These are phyloP conservation scores for Cremastobaeus sp. DNA, from an alignment of 2,888 invertebrate genomes.

Conservation along the genomic window DNA sequence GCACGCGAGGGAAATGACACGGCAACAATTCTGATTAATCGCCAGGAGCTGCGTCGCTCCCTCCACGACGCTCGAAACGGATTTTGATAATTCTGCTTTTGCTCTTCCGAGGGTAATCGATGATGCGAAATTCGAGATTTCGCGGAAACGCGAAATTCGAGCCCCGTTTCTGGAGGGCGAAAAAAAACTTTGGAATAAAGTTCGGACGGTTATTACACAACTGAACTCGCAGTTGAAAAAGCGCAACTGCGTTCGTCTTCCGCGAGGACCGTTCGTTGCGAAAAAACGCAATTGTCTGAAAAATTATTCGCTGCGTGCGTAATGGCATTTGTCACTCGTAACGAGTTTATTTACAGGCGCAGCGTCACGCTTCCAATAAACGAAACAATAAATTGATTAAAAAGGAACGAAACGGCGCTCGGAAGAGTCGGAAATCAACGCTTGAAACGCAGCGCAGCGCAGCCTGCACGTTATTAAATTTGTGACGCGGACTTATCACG, in stretches of 20 bases:
- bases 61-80: background rate
- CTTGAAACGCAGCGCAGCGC: conserved; percentile 14
- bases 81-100: too few species aligned
- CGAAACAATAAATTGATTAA: conserved; percentile 40
- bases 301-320: too few species aligned
- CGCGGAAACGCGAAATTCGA: too few species aligned
- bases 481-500: conserved; percentile 29
- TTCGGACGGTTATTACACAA: too few species aligned
- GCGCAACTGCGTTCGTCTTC: too few species aligned
- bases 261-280: too few species aligned
- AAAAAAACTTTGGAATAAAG: too few species aligned
- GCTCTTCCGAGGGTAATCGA: too few species aligned
- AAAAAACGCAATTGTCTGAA: background rate
- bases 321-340: conserved; percentile 17
- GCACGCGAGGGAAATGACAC: conserved; percentile 32
- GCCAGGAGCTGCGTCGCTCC: background rate
- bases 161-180: too few species aligned
- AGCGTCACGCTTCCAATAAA: conserved; percentile 30
- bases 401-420: background rate
- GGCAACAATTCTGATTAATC: conserved; percentile 42
- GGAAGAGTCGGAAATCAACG: background rate
- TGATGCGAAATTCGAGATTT: too few species aligned
- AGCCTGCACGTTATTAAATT: conserved; percentile 27
- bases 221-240: too few species aligned
- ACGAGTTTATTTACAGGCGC: conserved; percentile 27